Conservation (phyloP, 2,888 invertebrate species). For the Fabriciana adippe region DNA sequence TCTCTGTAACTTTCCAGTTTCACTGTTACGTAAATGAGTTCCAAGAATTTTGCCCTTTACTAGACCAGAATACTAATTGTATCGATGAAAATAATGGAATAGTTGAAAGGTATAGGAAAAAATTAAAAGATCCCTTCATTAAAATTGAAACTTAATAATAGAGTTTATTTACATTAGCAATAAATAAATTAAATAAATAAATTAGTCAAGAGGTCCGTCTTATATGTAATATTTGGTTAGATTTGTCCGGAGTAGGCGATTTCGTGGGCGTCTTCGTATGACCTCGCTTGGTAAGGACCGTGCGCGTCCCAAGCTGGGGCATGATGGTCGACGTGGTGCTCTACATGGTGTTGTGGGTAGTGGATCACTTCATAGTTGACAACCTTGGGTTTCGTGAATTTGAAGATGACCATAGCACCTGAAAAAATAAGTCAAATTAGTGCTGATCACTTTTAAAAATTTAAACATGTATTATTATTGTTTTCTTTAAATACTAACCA, state of each 20-base stretch:
- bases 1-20: conserved; percentile 25
- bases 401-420: conserved; percentile 91
- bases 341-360: conserved; percentile 88
- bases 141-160: conserved; percentile 69
- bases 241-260: conserved; percentile 83
- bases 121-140: conserved; percentile 48
- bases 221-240: conserved; percentile 58
- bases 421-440: conserved; percentile 35
- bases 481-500: conserved; percentile 67
- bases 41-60: conserved; percentile 18
- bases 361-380: conserved; percentile 94
- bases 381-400: conserved; percentile 92
- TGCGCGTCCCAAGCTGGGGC: conserved; percentile 81
- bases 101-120: not conserved
- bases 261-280: conserved; percentile 80
- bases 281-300: conserved; percentile 84
- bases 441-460: not conserved
- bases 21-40: conserved; percentile 22
- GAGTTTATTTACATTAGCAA: conserved; percentile 74
- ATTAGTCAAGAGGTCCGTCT: conserved; percentile 73
- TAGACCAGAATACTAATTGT: conserved; percentile 11
- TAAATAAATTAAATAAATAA: conserved; percentile 77
- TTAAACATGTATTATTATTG: not conserved
- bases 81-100: not conserved
- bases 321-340: conserved; percentile 85